A percentile compares a stretch with the other conserved stretches of the same genome.
Evolutionary conservation across 64 coral and sea anemone species (phyloP).

Genomic region (Stichodactyla helianthus): DNA sequence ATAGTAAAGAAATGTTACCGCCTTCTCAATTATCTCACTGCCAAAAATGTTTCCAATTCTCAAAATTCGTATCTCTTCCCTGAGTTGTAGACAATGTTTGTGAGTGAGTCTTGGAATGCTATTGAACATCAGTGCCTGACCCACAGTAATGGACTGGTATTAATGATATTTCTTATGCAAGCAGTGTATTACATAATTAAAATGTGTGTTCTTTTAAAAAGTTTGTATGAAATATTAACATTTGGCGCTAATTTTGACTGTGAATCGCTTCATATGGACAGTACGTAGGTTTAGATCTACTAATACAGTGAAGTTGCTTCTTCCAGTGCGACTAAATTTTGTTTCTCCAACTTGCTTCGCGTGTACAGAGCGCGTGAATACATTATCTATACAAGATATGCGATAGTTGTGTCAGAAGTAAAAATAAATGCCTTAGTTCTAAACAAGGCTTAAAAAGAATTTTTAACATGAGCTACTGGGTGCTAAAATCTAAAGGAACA

Average conservation of each 20-base stretch:
- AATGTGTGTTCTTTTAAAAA: constrained; percentile 64
- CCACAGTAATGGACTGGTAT: not conserved
- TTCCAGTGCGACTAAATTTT: not conserved
- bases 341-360: not conserved
- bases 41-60: not conserved
- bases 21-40: not conserved
- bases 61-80: not conserved
- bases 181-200: constrained; percentile 64
- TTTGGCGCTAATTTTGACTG: constrained; percentile 59
- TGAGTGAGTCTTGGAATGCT: not conserved
- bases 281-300: not conserved
- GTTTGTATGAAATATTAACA: constrained; percentile 75
- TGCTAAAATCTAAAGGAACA: not conserved
- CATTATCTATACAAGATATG: not conserved
- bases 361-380: not conserved
- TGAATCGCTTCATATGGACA: not conserved
- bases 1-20: constrained; percentile 8
- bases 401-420: not conserved
- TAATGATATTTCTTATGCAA: constrained; percentile 6
- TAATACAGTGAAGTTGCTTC: not conserved
- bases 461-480: not conserved
- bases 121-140: not conserved
- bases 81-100: not conserved
- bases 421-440: not conserved
- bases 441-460: not conserved